Percentiles rank a stretch among this genome's conserved stretches.
Evolutionary conservation across 2,888 invertebrate genomes (phyloP).

Genomic region (Mallateleia sp.): DNA sequence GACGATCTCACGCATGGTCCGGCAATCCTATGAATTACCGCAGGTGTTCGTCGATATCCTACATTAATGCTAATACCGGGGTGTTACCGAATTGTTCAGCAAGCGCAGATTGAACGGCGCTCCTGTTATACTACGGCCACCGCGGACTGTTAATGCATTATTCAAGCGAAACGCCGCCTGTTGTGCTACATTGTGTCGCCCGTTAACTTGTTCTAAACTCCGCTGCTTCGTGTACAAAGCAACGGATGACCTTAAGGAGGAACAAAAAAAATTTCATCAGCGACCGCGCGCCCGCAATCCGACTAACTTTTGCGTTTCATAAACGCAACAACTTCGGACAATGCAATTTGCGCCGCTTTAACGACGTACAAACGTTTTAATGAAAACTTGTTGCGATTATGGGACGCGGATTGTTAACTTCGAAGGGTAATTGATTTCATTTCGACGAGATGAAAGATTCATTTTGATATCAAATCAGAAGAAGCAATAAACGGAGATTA

Average conservation of each 20-base stretch:
- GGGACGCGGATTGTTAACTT: slow-evolving; percentile 41
- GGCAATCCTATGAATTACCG: slow-evolving; percentile 85
- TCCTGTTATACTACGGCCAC: too few species aligned
- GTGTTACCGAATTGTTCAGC: too few species aligned
- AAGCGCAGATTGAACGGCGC: too few species aligned
- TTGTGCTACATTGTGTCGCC: too few species aligned
- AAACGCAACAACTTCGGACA: slow-evolving; percentile 63
- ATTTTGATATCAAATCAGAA: slow-evolving; percentile 14
- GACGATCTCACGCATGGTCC: slow-evolving; percentile 75
- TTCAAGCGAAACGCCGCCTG: too few species aligned
- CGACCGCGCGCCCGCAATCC: slow-evolving; percentile 55
- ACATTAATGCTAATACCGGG: too few species aligned
- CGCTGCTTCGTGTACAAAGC: slow-evolving; percentile 75
- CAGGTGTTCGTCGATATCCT: too few species aligned
- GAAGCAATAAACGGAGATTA: slow-evolving; percentile 7
- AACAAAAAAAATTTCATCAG: slow-evolving; percentile 67
- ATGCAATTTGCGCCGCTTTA: slow-evolving; percentile 68
- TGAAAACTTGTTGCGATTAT: slow-evolving; percentile 64
- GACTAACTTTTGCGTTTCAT: slow-evolving; percentile 68
- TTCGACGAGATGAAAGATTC: slow-evolving; percentile 45
- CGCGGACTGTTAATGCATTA: too few species aligned
- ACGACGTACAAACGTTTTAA: slow-evolving; percentile 62
- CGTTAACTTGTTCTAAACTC: slow-evolving; percentile 88
- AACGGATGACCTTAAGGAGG: slow-evolving; percentile 68
- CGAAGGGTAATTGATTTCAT: slow-evolving; percentile 55